Percentiles rank a stretch among this genome's conserved stretches.
Evolutionary conservation across 2,888 invertebrate species (phyloP).

Genomic region (Cheiracanthium punctorium): DNA sequence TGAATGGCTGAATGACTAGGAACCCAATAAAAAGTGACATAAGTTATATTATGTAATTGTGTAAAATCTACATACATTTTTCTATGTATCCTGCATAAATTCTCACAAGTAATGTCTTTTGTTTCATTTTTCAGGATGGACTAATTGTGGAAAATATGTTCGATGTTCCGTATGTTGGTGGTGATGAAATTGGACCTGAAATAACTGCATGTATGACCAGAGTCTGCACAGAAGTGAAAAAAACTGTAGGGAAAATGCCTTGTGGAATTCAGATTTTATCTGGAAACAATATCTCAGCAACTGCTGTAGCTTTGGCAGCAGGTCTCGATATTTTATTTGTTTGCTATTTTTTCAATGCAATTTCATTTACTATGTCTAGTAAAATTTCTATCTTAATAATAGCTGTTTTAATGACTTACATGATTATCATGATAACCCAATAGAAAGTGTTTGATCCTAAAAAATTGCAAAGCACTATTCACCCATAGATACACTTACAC

Average conservation of each 20-base stretch:
- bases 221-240: conserved; percentile 80
- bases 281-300: conserved; percentile 84
- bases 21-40: too few species aligned
- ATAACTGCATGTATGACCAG: conserved; percentile 83
- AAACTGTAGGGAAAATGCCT: conserved; percentile 78
- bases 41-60: too few species aligned
- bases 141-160: conserved; percentile 88
- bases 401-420: too few species aligned
- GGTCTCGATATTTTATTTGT: conserved; percentile 74
- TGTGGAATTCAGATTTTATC: conserved; percentile 85
- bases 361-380: too few species aligned
- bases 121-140: conserved; percentile 80
- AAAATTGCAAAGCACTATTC: too few species aligned
- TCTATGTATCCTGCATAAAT: background rate
- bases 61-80: background rate
- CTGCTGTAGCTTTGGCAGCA: conserved; percentile 85
- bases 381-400: too few species aligned
- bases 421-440: too few species aligned
- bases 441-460: too few species aligned
- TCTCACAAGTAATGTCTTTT: conserved; percentile 1
- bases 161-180: conserved; percentile 83
- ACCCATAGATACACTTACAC: too few species aligned
- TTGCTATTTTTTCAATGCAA: too few species aligned
- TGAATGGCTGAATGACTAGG: too few species aligned
- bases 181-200: conserved; percentile 81